A percentile compares a stretch with the other conserved stretches of the same genome.
Evolutionary conservation across 2,797 vertebrate species (phyloP).

Genomic region (Hoplostethus mediterraneus): DNA sequence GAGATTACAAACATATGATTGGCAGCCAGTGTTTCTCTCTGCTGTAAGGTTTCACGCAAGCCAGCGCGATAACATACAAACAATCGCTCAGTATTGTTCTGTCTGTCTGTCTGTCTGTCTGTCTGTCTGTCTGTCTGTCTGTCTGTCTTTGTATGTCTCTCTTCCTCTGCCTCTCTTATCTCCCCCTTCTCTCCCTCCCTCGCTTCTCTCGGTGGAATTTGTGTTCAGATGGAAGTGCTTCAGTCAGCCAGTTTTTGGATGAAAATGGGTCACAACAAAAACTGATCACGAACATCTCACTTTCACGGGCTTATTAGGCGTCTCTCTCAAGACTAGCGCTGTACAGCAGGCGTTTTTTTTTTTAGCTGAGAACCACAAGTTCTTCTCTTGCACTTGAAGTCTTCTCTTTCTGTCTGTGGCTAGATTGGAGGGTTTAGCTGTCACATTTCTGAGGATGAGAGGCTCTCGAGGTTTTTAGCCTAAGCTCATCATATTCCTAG

Average conservation of each 20-base stretch:
- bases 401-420: conserved; percentile 49
- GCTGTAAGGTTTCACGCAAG: conserved; percentile 51
- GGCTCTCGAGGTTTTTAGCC: conserved; percentile 64
- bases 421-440: conserved; percentile 73
- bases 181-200: conserved; percentile 21
- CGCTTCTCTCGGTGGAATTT: conserved; percentile 25
- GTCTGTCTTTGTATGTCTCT: not conserved
- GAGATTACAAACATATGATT: conserved; percentile 56
- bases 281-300: conserved; percentile 64
- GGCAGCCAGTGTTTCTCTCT: conserved; percentile 44
- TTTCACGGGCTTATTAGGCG: conserved; percentile 58
- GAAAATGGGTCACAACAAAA: conserved; percentile 70
- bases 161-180: conserved; percentile 19
- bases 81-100: conserved; percentile 40
- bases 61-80: conserved; percentile 45
- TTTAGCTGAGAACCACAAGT: conserved; percentile 44
- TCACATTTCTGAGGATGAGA: conserved; percentile 66
- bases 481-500: conserved; percentile 76
- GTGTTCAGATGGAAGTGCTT: conserved; percentile 49
- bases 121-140: conserved; percentile 47
- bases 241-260: conserved; percentile 46
- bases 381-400: conserved; percentile 46
- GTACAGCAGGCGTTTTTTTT: conserved; percentile 41
- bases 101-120: conserved; percentile 50
- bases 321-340: conserved; percentile 17